phyloP scores from a whole-genome alignment of 2,113 vertebrate genomes.

The Oncorhynchus gorbuscha region DNA sequence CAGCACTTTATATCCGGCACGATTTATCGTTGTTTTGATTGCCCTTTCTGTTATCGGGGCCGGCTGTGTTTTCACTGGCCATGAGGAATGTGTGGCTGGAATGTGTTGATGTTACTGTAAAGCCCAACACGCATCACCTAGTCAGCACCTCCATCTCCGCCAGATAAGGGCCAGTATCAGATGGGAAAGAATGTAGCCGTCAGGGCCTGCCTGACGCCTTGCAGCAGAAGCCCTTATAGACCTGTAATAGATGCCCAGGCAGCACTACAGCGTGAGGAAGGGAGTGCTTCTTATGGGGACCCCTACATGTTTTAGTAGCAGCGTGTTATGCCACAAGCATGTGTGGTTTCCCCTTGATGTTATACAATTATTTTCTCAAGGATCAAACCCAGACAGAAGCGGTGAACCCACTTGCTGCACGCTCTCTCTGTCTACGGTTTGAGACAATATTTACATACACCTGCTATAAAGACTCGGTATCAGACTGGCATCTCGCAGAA shows the following conservation, averaged over 20 bases:
- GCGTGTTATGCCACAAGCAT: too few species aligned
- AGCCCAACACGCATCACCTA: slow-evolving; percentile 50
- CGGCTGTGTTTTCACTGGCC: slow-evolving; percentile 58
- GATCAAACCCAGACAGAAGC: background rate
- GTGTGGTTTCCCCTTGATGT: too few species aligned
- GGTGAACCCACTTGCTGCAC: background rate
- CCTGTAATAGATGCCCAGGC: too few species aligned
- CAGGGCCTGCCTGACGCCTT: slow-evolving; percentile 19
- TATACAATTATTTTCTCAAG: too few species aligned
- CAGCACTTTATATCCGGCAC: slow-evolving; percentile 54
- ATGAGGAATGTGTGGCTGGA: slow-evolving; percentile 55
- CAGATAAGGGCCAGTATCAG: slow-evolving; percentile 62
- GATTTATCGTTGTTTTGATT: slow-evolving; percentile 63
- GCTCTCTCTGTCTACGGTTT: background rate
- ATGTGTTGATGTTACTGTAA: slow-evolving; percentile 66
- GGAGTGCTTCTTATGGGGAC: too few species aligned
- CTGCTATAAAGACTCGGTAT: background rate
- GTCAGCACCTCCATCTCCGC: slow-evolving; percentile 52
- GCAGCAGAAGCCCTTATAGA: too few species aligned
- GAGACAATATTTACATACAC: background rate
- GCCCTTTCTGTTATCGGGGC: slow-evolving; percentile 55
- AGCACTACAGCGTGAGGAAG: too few species aligned
- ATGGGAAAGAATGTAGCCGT: slow-evolving; percentile 56
- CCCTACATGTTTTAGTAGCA: too few species aligned
- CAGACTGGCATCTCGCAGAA: background rate